A percentile compares a stretch with the other conserved stretches of the same genome.
These are phyloP conservation scores for Aphodius granarius DNA, from an alignment of 2,888 invertebrate species.

Conservation along the genomic window DNA sequence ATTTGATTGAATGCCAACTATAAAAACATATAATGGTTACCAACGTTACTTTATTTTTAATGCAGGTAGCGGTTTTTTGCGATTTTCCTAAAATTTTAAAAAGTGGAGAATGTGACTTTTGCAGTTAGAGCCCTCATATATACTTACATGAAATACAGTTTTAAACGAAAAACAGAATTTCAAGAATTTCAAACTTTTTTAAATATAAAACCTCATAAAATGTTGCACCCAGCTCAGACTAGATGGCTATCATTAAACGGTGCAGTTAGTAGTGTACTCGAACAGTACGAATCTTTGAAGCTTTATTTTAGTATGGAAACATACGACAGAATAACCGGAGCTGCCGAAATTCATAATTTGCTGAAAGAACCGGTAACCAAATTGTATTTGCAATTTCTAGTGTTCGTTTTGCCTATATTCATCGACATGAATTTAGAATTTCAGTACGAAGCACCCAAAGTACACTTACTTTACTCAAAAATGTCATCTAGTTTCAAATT, in stretches of 20 bases:
- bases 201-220: conserved; percentile 38
- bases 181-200: conserved; percentile 37
- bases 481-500: conserved; percentile 18
- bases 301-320: too few species aligned
- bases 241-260: conserved; percentile 35
- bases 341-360: conserved; percentile 18
- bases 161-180: conserved; percentile 38
- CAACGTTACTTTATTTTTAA: too few species aligned
- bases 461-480: conserved; percentile 24
- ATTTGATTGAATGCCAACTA: too few species aligned
- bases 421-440: conserved; percentile 28
- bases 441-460: conserved; percentile 30
- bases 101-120: too few species aligned
- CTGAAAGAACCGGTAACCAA: conserved; percentile 24
- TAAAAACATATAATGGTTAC: too few species aligned
- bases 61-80: too few species aligned
- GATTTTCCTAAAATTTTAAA: too few species aligned
- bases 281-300: conserved; percentile 35
- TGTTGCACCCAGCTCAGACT: conserved; percentile 34
- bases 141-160: conserved; percentile 42
- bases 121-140: too few species aligned
- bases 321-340: conserved; percentile 28
- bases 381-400: conserved; percentile 30
- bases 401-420: conserved; percentile 29
- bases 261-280: conserved; percentile 32